Evolutionary conservation across 2,113 vertebrate genomes (phyloP), one percentile per base, ranked within the genome.

Genomic region (Corythornis madagascariensis): DNA sequence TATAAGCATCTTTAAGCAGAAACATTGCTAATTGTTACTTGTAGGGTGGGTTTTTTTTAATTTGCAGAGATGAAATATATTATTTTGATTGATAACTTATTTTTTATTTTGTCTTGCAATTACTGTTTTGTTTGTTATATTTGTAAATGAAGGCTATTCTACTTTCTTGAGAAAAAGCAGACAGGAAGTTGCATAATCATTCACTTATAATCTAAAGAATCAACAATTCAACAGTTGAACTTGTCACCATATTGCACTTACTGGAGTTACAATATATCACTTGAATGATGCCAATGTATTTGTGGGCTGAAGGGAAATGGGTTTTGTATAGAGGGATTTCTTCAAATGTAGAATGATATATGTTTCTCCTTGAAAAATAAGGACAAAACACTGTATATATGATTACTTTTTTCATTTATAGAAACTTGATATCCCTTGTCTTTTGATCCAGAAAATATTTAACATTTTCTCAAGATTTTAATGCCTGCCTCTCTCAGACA

Each of bases 151-250:
- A 85, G 13, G 10, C 6, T 88, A 52, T 93, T 95, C 89, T 74
- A 35, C 55, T 86, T 92, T 67, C 56, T 70, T 85, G n/a, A 95
- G 85, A 88, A 95, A 90, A 76, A 84, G 47, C 50, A 78, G 33
- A 1, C 29, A 92, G 66, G 55, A 80, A 72, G 24, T 94, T 93
- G 13, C 24, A 67, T 70, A 89, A 83, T 94, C 40, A 91, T 79
- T 94, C 75, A 87, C 42, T 55, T 92, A 80, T 43, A 78, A 96
- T 94, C 94, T 90, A 25, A n/a, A 94, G 56, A 95, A 96, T 91
- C 65, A 95, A 92, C 16, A 87, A 57, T 93, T 94, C 86, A 94
- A 24, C 43, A 48, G 22, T 11, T 79, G 73, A 94, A 93, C 29
- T 88, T 83, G 67, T 93, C 85, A 84, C 16, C 1, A 1, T 85